Evolutionary conservation across 2,888 invertebrate genomes (phyloP).

Genomic region (Nephrotoma guestfalica): DNA sequence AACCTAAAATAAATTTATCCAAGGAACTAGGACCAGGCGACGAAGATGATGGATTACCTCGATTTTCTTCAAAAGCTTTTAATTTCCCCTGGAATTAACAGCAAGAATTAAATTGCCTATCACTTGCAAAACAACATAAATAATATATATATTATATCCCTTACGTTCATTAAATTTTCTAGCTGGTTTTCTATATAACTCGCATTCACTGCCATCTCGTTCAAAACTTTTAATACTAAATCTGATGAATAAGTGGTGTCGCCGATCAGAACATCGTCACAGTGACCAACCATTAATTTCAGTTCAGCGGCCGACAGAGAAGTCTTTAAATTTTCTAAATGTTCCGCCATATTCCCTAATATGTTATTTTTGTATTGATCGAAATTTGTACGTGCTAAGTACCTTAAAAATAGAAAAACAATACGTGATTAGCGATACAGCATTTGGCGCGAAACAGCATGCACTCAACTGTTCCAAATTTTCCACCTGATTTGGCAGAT

Average conservation of each 20-base stretch:
- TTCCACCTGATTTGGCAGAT: constrained; percentile 21
- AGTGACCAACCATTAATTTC: constrained; percentile 23
- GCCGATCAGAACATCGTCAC: constrained; percentile 26
- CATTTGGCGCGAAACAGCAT: not conserved
- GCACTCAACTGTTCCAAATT: constrained; percentile 19
- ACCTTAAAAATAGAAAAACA: not conserved
- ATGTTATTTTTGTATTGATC: not conserved
- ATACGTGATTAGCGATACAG: not conserved
- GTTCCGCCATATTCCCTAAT: constrained; percentile 11
- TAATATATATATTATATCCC: too few species aligned
- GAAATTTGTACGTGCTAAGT: not conserved
- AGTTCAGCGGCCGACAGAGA: constrained; percentile 25
- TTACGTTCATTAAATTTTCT: constrained; percentile 16
- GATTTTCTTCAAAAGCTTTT: not conserved
- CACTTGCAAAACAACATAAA: too few species aligned
- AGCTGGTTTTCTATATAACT: constrained; percentile 22
- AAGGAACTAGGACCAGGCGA: not conserved
- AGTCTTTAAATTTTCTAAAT: constrained; percentile 22
- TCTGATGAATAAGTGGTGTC: constrained; percentile 28
- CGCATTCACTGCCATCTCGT: constrained; percentile 21
- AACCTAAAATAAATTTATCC: not conserved
- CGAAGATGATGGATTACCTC: not conserved
- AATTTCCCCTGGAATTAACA: not conserved
- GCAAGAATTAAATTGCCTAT: not conserved
- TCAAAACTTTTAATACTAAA: constrained; percentile 25